Evolutionary conservation across 37 sponge, comb jelly and placozoan genomes (phyloP).

Genomic region (Aphrocallistes beatrix): DNA sequence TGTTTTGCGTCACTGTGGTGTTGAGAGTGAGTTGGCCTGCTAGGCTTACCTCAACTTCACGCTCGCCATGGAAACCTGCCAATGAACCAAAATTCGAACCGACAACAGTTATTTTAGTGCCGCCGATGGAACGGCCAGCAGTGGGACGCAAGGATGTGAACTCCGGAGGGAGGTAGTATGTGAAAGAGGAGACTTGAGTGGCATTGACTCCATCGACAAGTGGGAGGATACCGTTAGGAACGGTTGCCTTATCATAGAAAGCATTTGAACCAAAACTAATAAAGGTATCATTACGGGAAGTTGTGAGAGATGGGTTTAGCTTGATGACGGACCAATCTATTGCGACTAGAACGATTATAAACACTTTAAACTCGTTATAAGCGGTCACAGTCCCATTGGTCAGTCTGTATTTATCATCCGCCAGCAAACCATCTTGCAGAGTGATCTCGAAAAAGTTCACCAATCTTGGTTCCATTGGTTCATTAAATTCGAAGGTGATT

Average conservation of each 20-base stretch:
- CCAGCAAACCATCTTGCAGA: constrained; percentile 46
- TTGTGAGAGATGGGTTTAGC: constrained; percentile 45
- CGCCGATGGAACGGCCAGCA: constrained; percentile 64
- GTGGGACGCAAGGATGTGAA: constrained; percentile 54
- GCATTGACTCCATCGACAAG: constrained; percentile 57
- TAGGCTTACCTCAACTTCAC: constrained; percentile 52
- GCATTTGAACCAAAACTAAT: constrained; percentile 46
- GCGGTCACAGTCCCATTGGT: constrained; percentile 36
- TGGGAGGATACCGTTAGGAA: constrained; percentile 62
- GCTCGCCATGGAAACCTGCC: constrained; percentile 27
- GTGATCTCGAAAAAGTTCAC: constrained; percentile 44
- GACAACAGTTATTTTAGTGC: constrained; percentile 44
- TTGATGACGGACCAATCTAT: constrained; percentile 42
- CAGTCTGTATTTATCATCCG: constrained; percentile 41
- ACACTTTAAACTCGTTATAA: constrained; percentile 25
- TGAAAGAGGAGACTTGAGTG: constrained; percentile 39
- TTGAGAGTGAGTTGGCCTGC: constrained; percentile 28
- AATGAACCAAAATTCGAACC: constrained; percentile 69
- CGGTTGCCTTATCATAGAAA: constrained; percentile 73
- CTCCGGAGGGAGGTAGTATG: constrained; percentile 56
- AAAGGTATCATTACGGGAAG: constrained; percentile 51
- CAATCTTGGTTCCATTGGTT: constrained; percentile 54
- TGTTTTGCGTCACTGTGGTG: constrained; percentile 35
- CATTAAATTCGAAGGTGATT: constrained; percentile 60
- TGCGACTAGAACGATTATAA: constrained; percentile 40